Percentiles rank a stretch among this genome's conserved stretches.
Evolutionary conservation across 2,888 invertebrate genomes (phyloP).

Genomic region (Xanthorhoe spadicearia): DNA sequence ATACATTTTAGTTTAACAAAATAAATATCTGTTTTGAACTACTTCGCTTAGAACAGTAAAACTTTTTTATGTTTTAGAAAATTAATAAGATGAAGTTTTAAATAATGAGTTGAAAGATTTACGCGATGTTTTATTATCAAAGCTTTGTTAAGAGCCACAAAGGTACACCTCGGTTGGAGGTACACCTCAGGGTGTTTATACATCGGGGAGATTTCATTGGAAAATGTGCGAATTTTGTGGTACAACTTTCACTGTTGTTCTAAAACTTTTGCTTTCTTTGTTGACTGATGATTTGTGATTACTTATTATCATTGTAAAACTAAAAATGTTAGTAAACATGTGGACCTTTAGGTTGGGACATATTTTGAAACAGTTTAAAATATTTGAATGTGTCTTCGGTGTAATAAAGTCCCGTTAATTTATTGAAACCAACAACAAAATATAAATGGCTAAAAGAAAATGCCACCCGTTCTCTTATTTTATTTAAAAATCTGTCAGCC

Average conservation of each 20-base stretch:
- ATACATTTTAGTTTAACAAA: conserved; percentile 15
- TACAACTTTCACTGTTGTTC: neutral
- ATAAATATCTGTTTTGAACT: conserved; percentile 6
- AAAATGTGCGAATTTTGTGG: neutral
- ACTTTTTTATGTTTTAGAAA: neutral
- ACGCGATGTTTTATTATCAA: neutral
- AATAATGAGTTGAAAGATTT: neutral
- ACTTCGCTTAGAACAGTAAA: neutral
- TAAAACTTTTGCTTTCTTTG: too few relatives aligned
- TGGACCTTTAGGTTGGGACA: too few relatives aligned
- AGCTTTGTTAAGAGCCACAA: neutral
- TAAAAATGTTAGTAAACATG: too few relatives aligned
- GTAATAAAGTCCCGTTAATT: too few relatives aligned
- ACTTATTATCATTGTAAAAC: too few relatives aligned
- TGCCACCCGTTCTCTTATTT: too few relatives aligned
- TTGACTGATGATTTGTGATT: too few relatives aligned
- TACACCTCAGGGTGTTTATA: neutral
- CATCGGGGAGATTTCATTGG: neutral
- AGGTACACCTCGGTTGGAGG: neutral
- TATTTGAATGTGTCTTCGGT: too few relatives aligned
- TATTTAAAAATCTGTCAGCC: too few relatives aligned
- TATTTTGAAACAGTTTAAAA: too few relatives aligned
- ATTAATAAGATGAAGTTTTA: neutral
- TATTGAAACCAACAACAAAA: too few relatives aligned
- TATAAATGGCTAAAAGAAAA: too few relatives aligned